Evolutionary conservation across 2,888 invertebrate species (phyloP), one percentile per base, ranked within the genome.

Genomic region (Harpalus rufipes): DNA sequence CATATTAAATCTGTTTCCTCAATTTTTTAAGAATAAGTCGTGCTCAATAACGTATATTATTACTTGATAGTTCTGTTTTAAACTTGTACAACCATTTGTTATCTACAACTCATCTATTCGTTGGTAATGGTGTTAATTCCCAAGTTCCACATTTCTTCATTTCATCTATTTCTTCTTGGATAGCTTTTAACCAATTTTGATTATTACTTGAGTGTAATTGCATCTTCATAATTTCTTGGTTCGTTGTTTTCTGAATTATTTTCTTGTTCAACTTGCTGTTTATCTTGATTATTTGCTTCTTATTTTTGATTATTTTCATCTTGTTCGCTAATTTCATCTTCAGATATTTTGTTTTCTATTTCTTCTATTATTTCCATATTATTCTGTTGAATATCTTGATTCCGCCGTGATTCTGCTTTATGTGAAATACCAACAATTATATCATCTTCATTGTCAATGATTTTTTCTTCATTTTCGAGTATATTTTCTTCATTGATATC

Each of bases 11-110:
- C 21, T 21, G 0, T 16, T 7, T 32, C 32, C 5, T 5, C 32
- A 32, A 32, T 5, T 32, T 32, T 86, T 85, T 88, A 88, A 7
- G 84, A 86, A 86, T 86, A 88, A 88, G 85, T 7, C 88, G 82
- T 8, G 65, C 65, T 65, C 65, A 7, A 65, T 65, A 65, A 21
- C 21, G 21, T 65, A 65, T 32, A 25, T 21, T 65, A 65, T 65
- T 65, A 21, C 65, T 65, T 65, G n/a, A 12, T 8, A 32, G 65
- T 65, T 65, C 65, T 32, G 12, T 21, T 61, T 65, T 65, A 5
- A 65, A 32, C 32, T 65, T 65, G 25, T 65, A 65, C 86, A 85
- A 80, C 86, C 86, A 86, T 51, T 86, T 86, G 65, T 68, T 68
- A 81, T 85, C 86, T 7, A 87, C 83, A 16, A 84, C 59, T 76